Base-by-base conservation (phyloP, 2,888 invertebrate species). In the Pterobdella sp. region DNA sequence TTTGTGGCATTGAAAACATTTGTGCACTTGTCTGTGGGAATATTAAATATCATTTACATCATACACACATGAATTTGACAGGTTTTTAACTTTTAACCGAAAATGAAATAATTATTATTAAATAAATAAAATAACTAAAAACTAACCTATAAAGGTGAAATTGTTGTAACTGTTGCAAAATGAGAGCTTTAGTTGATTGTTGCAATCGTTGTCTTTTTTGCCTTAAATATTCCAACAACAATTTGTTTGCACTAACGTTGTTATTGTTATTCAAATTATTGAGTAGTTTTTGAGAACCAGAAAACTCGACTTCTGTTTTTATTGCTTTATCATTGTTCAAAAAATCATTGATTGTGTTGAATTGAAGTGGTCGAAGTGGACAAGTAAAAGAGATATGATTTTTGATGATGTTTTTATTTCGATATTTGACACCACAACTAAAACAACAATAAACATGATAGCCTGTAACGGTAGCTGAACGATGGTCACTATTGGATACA, bases 301-400 rank as follows among this genome's bases (percentile, higher is more conserved):
- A 22, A 3, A 26, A n/a, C 4, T 56, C 60, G 60, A 56, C n/a
- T 56, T 56, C 60, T 4, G 60, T 56, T 56, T 56, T 56, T 4
- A 56, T 56, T 4, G 60, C n/a, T 22, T 56, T 22, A 18, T 42
- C 42, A 18, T 42, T 42, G 60, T 56, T 56, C n/a, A 56, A 26
- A 18, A 18, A n/a, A 22, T 56, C n/a, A 42, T 42, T 42, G 42
- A 42, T 7, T 7, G 7, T 14, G 42, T 42, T 42, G 42, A n/a
- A n/a, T n/a, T n/a, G n/a, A n/a, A n/a, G n/a, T n/a, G n/a, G n/a
- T n/a, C 29, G n/a, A 36, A 49, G 34, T 1, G 72, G 66, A 34
- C 74, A 74, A 0, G 72, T 73, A 42, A 67, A 74, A 1, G 69
- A 14, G 37, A 70, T 74, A 69, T 74, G 74, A 42, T 74, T 74